phyloP scores from a whole-genome alignment of 2,797 vertebrate genomes.

The Manis javanica region DNA sequence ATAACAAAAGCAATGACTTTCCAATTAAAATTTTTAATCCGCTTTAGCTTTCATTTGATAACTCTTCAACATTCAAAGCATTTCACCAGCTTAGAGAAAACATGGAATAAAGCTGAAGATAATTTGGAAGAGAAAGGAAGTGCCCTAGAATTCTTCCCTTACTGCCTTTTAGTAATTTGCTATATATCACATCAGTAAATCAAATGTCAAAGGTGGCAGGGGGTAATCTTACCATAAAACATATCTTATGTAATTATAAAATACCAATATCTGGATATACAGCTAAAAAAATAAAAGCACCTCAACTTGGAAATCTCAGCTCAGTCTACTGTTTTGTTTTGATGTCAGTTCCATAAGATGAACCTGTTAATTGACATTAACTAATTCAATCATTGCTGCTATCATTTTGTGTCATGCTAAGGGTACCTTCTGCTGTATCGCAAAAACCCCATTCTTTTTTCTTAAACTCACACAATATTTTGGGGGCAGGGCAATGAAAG shows the following conservation, averaged over 20 bases:
- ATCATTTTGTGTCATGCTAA: conserved; percentile 29
- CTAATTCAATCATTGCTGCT: conserved; percentile 17
- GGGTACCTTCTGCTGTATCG: background rate
- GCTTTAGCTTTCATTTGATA: conserved; percentile 28
- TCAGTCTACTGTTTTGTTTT: background rate
- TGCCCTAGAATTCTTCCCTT: conserved; percentile 19
- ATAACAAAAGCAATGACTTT: background rate
- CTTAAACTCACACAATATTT: background rate
- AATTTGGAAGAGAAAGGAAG: conserved; percentile 38
- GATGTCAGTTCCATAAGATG: background rate
- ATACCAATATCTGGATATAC: background rate
- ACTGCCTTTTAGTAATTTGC: conserved; percentile 37
- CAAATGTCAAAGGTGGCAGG: background rate
- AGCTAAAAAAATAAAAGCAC: conserved; percentile 17
- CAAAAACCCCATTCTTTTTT: background rate
- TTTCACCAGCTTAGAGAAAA: conserved; percentile 20
- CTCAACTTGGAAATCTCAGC: conserved; percentile 53
- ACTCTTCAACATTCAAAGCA: conserved; percentile 34
- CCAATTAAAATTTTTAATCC: background rate
- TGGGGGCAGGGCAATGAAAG: background rate
- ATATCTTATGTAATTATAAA: conserved; percentile 17
- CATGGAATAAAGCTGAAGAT: conserved; percentile 5
- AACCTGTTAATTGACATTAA: background rate
- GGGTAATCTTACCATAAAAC: background rate
- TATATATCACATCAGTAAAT: background rate